phyloP scores from a whole-genome alignment of 1,140 invertebrate genomes.

The Solenopsis fugax region DNA sequence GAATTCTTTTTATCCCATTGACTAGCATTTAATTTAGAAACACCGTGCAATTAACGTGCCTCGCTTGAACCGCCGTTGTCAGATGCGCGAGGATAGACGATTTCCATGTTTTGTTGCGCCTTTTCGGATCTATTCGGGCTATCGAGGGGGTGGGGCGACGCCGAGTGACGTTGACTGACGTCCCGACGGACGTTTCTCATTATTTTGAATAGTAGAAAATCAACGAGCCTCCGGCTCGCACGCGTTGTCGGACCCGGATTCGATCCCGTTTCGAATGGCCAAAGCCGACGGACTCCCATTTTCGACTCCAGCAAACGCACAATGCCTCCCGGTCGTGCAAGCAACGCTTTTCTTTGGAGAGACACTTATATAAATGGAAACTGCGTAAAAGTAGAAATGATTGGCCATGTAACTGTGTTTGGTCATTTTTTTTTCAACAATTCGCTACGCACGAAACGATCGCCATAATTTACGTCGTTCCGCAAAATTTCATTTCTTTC shows the following conservation, averaged over 20 bases:
- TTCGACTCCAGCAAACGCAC: slow-evolving; percentile 27
- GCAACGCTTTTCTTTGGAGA: background rate
- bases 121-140: slow-evolving; percentile 48
- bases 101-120: slow-evolving; percentile 72
- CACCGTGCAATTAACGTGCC: slow-evolving; percentile 73
- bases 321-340: slow-evolving; percentile 38
- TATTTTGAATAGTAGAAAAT: slow-evolving; percentile 82
- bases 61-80: slow-evolving; percentile 65
- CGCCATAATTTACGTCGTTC: background rate
- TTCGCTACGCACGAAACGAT: background rate
- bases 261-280: slow-evolving; percentile 32
- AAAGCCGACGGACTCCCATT: slow-evolving; percentile 15
- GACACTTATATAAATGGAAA: background rate
- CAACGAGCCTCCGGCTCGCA: slow-evolving; percentile 64
- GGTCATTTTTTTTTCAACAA: background rate
- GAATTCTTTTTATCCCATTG: slow-evolving; percentile 50
- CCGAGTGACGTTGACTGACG: slow-evolving; percentile 81
- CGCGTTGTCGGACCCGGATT: background rate
- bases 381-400: background rate
- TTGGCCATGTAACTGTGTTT: background rate
- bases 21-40: slow-evolving; percentile 61
- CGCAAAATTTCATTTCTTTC: background rate
- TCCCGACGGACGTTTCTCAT: slow-evolving; percentile 81
- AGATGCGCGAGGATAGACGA: slow-evolving; percentile 70
- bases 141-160: slow-evolving; percentile 58